Conservation (phyloP, 2,888 invertebrate species). For the Eilema caniola region DNA sequence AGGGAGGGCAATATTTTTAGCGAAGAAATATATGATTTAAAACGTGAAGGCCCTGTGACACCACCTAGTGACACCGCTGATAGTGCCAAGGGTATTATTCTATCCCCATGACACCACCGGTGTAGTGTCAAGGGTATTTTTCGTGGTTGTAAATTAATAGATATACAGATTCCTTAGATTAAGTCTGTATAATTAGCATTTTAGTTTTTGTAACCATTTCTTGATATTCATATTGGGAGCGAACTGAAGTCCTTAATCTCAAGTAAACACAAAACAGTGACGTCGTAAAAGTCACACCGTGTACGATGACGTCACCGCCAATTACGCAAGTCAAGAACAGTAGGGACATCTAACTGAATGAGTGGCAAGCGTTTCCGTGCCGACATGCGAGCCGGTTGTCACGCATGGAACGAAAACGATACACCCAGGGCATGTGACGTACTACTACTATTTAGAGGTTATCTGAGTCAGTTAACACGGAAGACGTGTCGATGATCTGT, state of each 20-base stretch:
- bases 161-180: too few species aligned
- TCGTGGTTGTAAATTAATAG: too few species aligned
- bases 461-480: slow-evolving; percentile 15
- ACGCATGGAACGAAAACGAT: slow-evolving; percentile 72
- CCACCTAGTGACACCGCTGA: too few species aligned
- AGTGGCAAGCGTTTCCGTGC: slow-evolving; percentile 57
- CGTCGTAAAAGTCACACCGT: slow-evolving; percentile 28
- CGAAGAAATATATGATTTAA: too few species aligned
- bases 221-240: too few species aligned
- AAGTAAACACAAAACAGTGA: neutral
- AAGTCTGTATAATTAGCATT: too few species aligned
- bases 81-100: too few species aligned
- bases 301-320: slow-evolving; percentile 49
- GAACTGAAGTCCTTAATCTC: neutral
- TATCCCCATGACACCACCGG: too few species aligned
- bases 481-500: slow-evolving; percentile 22
- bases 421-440: slow-evolving; percentile 48
- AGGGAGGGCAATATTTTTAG: too few species aligned
- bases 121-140: too few species aligned
- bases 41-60: too few species aligned
- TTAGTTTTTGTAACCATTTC: too few species aligned
- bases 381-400: slow-evolving; percentile 70
- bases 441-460: slow-evolving; percentile 17
- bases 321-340: slow-evolving; percentile 57
- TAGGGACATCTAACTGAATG: slow-evolving; percentile 54